Evolutionary conservation across 2,113 vertebrate genomes (phyloP).

Genomic region (Perognathus longimembris): DNA sequence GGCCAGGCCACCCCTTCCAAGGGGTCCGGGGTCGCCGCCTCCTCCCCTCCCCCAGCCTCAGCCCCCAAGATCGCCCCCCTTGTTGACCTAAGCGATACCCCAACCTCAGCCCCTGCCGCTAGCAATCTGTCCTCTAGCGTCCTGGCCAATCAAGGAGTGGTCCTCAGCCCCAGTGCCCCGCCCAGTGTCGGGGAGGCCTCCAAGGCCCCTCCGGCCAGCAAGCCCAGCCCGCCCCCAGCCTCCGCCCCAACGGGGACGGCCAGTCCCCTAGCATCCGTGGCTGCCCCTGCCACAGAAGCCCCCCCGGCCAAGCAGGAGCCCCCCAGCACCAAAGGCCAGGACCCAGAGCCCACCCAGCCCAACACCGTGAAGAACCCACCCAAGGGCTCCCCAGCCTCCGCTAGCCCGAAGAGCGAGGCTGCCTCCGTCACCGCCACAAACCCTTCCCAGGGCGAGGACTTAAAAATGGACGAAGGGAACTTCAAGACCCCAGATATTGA

Average conservation of each 20-base stretch:
- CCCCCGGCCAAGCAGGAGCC: slow-evolving; percentile 85
- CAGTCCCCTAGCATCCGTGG: slow-evolving; percentile 78
- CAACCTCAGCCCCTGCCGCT: slow-evolving; percentile 81
- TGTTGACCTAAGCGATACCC: slow-evolving; percentile 93
- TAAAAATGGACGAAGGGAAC: slow-evolving; percentile 95
- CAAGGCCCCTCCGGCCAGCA: slow-evolving; percentile 83
- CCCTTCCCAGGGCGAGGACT: slow-evolving; percentile 92
- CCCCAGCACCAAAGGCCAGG: slow-evolving; percentile 85
- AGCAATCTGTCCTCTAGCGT: slow-evolving; percentile 84
- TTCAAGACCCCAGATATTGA: slow-evolving; percentile 94
- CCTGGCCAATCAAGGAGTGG: slow-evolving; percentile 86
- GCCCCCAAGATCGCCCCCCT: slow-evolving; percentile 91
- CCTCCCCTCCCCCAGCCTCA: slow-evolving; percentile 85
- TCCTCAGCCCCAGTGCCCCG: slow-evolving; percentile 84
- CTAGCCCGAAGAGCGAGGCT: slow-evolving; percentile 89
- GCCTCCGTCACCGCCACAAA: slow-evolving; percentile 87
- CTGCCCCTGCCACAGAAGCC: slow-evolving; percentile 83
- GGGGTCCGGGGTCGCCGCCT: slow-evolving; percentile 66
- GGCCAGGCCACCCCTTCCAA: slow-evolving; percentile 87
- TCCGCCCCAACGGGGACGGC: slow-evolving; percentile 77
- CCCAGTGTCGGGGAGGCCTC: slow-evolving; percentile 78
- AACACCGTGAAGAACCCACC: slow-evolving; percentile 86
- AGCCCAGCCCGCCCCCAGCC: slow-evolving; percentile 77
- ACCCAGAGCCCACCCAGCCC: slow-evolving; percentile 88
- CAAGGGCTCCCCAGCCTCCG: slow-evolving; percentile 85